Evolutionary conservation across 2,113 vertebrate species (phyloP), one percentile per base, ranked within the genome.

Genomic region (Brachirus orientalis): DNA sequence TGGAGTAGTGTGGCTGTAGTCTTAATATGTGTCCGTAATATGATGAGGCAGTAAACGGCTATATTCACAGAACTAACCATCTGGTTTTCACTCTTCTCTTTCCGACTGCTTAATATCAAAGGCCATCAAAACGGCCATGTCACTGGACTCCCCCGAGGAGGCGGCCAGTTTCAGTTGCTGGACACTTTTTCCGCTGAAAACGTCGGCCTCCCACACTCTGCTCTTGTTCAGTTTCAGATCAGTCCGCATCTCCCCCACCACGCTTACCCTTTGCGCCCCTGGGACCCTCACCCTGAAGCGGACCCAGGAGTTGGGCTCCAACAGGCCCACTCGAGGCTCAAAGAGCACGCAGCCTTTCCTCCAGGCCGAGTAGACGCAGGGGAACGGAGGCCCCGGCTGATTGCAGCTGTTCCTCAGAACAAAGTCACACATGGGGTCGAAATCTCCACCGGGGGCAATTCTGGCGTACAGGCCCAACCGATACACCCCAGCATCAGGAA

Each of bases 271-370:
- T 33, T 54, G 80, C 8, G 89, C 92, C 66, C 91, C 86, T 0
- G 93, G 94, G 37, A 95, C 84, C 66, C 92, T 90, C 50, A 95
- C 78, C 72, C 94, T 91, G 79, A 95, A 95, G 16, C 77, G 78
- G 14, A 93, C 91, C 90, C 91, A 89, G 10, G 83, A 82, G n/a
- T 67, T 66, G 1, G 91, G 87, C 18, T 83, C 87, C 19, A 96
- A 89, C 7, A 91, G 65, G 6, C 95, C 95, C 0, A 38, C 61
- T 6, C 92, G 91, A 0, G 95, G 95, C 79, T 95, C 93, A 0
- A 95, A 91, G 48, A 95, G 64, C 28, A 94, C 90, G 0, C 90
- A 95, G 14, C 94, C 94, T 69, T 82, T 94, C 54, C 82, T 85
- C 95, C 95, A 93, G 0, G 76, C 87, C 0, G 90, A 85, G 73